Base-by-base conservation (phyloP, 2,888 invertebrate genomes). In the Agrilus cyanescens region DNA sequence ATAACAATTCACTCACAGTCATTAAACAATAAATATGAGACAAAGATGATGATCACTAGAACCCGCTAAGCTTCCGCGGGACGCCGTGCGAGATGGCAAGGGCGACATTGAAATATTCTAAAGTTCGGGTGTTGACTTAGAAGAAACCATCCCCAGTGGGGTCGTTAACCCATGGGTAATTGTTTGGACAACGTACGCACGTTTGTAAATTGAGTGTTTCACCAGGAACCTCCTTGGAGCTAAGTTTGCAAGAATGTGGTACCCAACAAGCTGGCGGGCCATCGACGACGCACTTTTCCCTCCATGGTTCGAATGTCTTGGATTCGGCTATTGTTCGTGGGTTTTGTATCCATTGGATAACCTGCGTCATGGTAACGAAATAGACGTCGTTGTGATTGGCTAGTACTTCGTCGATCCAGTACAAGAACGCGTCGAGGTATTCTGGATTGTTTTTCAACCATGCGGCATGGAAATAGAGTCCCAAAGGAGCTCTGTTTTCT, bases 341-440 rank as follows among this genome's bases (percentile, higher is more conserved):
- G 63, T 89, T 89, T 62, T 93, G 93, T 61, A 93, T 88, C 93
- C 93, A 93, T 62, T 91, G 91, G 55, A 93, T 90, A 6, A 90
- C 90, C 66, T 89, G 88, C n/a, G 91, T 91, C 90, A 90, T 91
- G 46, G 91, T 93, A 12, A 88, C 87, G 64, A 93, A 93, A 69
- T 88, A 93, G 8, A 91, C 91, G 61, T 93, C 93, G 53, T 85
- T 86, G 71, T 88, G 87, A 52, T 82, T 85, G 54, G 78, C 71
- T 31, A 88, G 69, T 46, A 88, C 76, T 68, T 93, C 91, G 63
- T 93, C 91, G 59, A 93, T 82, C 91, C 91, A 93, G 65, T 84
- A 89, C 14, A 90, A 72, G 78, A 93, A 91, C 40, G 90, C 90
- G 60, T 91, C 91, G 50, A 91, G 72, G 65, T 80, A 90, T 66